Percentiles rank a stretch among this genome's conserved stretches.
phyloP scores from a whole-genome alignment of 2,888 invertebrate genomes.

The Chamaedrilus cognettii region DNA sequence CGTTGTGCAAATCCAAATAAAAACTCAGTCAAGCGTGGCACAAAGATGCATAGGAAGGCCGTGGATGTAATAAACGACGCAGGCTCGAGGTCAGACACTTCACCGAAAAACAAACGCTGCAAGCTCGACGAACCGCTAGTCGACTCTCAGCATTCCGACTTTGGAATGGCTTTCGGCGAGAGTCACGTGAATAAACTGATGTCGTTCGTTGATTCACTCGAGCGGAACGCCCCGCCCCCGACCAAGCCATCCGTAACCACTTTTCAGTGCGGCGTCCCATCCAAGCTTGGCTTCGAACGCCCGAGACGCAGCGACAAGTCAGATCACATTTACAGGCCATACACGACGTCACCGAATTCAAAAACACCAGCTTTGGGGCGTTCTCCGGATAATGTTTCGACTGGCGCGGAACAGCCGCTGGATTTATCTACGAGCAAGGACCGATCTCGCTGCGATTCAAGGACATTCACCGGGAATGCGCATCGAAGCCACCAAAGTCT shows the following conservation, averaged over 20 bases:
- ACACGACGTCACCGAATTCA: background rate
- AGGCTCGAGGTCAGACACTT: too few species aligned
- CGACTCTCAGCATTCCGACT: too few species aligned
- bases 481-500: background rate
- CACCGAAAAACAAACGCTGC: too few species aligned
- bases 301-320: background rate
- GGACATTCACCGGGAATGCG: background rate
- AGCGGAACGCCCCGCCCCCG: background rate
- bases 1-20: too few species aligned
- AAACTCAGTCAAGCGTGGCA: too few species aligned
- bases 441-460: background rate
- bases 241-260: background rate
- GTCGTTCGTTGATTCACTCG: slow-evolving; percentile 27
- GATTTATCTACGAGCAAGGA: background rate
- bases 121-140: too few species aligned
- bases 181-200: slow-evolving; percentile 26
- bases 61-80: too few species aligned
- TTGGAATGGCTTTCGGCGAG: slow-evolving; percentile 8
- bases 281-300: background rate
- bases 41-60: too few species aligned
- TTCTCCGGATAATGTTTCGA: background rate
- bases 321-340: background rate
- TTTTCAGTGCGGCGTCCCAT: background rate
- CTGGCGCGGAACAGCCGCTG: background rate
- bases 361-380: background rate